phyloP scores from a whole-genome alignment of 2,113 vertebrate genomes.

The Numida meleagris region DNA sequence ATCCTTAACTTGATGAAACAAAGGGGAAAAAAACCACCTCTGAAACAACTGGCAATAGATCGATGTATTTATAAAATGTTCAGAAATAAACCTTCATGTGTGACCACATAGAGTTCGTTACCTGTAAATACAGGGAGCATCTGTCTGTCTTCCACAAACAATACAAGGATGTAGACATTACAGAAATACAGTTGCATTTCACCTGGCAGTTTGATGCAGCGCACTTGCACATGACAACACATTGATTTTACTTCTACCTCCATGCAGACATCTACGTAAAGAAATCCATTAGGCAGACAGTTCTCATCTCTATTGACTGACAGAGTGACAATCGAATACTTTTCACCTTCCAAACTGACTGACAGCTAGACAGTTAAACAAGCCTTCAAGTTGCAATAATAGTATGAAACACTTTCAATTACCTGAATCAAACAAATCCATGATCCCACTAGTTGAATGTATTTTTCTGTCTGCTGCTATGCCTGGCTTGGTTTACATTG shows the following conservation, averaged over 20 bases:
- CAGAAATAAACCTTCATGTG: constrained; percentile 39
- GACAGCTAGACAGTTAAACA: constrained; percentile 97
- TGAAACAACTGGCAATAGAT: background rate
- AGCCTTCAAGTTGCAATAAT: constrained; percentile 96
- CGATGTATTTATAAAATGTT: background rate
- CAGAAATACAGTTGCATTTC: constrained; percentile 86
- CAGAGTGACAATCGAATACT: constrained; percentile 97
- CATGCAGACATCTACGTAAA: constrained; percentile 93
- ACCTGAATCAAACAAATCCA: constrained; percentile 97
- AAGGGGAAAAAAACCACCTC: background rate
- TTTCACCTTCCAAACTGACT: constrained; percentile 94
- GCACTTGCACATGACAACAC: constrained; percentile 95
- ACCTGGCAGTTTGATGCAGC: constrained; percentile 90
- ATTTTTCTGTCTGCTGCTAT: constrained; percentile 80
- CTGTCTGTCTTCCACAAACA: constrained; percentile 78
- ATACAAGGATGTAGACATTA: constrained; percentile 79
- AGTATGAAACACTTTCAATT: constrained; percentile 98
- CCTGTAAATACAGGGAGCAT: constrained; percentile 75
- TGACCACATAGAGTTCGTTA: constrained; percentile 53
- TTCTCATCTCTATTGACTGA: constrained; percentile 99
- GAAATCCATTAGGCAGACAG: constrained; percentile 99
- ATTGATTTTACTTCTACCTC: constrained; percentile 97
- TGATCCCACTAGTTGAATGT: constrained; percentile 88
- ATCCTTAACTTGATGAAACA: constrained; percentile 8
- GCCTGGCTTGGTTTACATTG: constrained; percentile 77